These are phyloP conservation scores for Phenganax stokvisi DNA, from an alignment of 92 coral and sea anemone genomes.

Conservation along the genomic window DNA sequence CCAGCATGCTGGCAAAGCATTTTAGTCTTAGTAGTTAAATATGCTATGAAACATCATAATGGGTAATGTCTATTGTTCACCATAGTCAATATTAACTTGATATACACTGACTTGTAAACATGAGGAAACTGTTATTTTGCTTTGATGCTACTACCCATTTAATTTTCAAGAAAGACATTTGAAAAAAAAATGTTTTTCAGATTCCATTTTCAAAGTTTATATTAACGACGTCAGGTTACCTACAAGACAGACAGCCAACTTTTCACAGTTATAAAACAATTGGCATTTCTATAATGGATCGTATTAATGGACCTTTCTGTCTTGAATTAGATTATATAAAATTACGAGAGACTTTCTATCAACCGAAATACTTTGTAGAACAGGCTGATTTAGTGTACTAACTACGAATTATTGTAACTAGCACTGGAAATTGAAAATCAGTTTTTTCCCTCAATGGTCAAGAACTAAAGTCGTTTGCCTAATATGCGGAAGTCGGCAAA, in stretches of 20 bases:
- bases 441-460: not conserved
- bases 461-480: too few species aligned
- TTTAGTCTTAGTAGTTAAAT: too few species aligned
- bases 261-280: constrained; percentile 83
- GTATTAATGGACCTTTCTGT: constrained; percentile 80
- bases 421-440: not conserved
- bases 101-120: too few species aligned
- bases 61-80: too few species aligned
- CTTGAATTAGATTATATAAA: constrained; percentile 88
- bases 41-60: too few species aligned
- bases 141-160: too few species aligned
- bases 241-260: constrained; percentile 94
- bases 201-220: constrained; percentile 90
- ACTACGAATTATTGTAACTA: not conserved
- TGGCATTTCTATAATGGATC: constrained; percentile 84
- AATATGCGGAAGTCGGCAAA: too few species aligned
- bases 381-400: constrained; percentile 34
- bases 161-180: too few species aligned
- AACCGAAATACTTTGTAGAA: constrained; percentile 73
- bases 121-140: too few species aligned
- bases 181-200: constrained; percentile 39
- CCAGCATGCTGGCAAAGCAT: too few species aligned
- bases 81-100: too few species aligned
- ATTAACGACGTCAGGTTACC: constrained; percentile 90
- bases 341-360: constrained; percentile 70